Evolutionary conservation across 2,113 vertebrate genomes (phyloP).

Genomic region (Probosciger aterrimus): DNA sequence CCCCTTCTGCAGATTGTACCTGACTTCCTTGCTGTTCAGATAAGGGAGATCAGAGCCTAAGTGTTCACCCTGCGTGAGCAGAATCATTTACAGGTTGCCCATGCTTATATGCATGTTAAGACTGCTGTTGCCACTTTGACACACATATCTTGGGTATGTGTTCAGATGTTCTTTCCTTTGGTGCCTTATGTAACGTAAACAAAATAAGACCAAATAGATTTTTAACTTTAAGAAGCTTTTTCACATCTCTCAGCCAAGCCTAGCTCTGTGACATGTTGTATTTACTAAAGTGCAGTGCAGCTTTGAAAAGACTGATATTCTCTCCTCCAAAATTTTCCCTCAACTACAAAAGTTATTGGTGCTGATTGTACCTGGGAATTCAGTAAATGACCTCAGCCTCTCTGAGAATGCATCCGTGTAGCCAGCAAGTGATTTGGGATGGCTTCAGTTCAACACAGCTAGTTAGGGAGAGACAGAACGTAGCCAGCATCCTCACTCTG

Average conservation of each 20-base stretch:
- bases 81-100: not conserved
- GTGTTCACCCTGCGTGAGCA: not conserved
- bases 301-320: not conserved
- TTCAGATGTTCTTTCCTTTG: not conserved
- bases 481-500: not conserved
- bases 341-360: not conserved
- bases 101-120: not conserved
- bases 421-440: slow-evolving; percentile 51
- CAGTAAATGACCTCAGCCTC: slow-evolving; percentile 24
- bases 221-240: not conserved
- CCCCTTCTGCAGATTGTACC: not conserved
- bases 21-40: not conserved
- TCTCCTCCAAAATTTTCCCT: slow-evolving; percentile 17
- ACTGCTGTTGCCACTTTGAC: not conserved
- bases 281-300: not conserved
- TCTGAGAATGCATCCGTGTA: not conserved
- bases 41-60: not conserved
- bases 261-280: not conserved
- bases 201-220: not conserved
- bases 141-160: not conserved
- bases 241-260: not conserved
- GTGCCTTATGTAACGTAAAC: not conserved
- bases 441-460: slow-evolving; percentile 45
- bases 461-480: slow-evolving; percentile 36
- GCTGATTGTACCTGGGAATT: not conserved